phyloP scores from a whole-genome alignment of 2,888 invertebrate genomes.

The Meloe dianella region DNA sequence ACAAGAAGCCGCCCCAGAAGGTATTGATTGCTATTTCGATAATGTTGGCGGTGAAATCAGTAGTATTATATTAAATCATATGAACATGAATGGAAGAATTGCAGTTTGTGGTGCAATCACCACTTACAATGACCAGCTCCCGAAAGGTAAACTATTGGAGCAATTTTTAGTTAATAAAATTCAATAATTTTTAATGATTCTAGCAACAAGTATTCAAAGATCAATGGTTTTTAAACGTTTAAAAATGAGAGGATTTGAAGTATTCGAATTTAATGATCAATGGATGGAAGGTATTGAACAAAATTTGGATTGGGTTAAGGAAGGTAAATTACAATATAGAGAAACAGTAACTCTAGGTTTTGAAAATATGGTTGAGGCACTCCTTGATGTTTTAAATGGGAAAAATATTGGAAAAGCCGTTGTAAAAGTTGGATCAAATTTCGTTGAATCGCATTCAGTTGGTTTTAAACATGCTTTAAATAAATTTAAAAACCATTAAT shows the following conservation, averaged over 20 bases:
- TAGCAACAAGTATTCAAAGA: slow-evolving; percentile 63
- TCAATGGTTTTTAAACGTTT: slow-evolving; percentile 65
- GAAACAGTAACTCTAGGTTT: slow-evolving; percentile 75
- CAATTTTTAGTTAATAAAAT: background rate
- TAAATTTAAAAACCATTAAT: slow-evolving; percentile 12
- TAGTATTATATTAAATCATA: slow-evolving; percentile 65
- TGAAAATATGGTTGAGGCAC: slow-evolving; percentile 74
- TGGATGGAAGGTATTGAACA: slow-evolving; percentile 69
- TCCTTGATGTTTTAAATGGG: slow-evolving; percentile 66
- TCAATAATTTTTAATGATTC: slow-evolving; percentile 17
- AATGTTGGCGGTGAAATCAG: slow-evolving; percentile 76
- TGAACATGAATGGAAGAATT: slow-evolving; percentile 70
- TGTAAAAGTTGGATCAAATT: slow-evolving; percentile 60
- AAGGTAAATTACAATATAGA: slow-evolving; percentile 71
- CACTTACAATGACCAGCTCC: slow-evolving; percentile 63
- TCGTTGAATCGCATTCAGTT: slow-evolving; percentile 19
- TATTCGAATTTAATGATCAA: slow-evolving; percentile 63
- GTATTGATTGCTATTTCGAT: slow-evolving; percentile 77
- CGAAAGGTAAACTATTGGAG: slow-evolving; percentile 19
- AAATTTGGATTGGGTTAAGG: slow-evolving; percentile 67
- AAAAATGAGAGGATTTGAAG: slow-evolving; percentile 69
- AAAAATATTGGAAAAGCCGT: slow-evolving; percentile 75
- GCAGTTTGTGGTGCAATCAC: slow-evolving; percentile 75
- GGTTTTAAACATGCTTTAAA: slow-evolving; percentile 19
- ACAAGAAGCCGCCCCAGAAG: slow-evolving; percentile 68